Conservation (phyloP, 2,888 invertebrate genomes). For the Sminthurides aquaticus region DNA sequence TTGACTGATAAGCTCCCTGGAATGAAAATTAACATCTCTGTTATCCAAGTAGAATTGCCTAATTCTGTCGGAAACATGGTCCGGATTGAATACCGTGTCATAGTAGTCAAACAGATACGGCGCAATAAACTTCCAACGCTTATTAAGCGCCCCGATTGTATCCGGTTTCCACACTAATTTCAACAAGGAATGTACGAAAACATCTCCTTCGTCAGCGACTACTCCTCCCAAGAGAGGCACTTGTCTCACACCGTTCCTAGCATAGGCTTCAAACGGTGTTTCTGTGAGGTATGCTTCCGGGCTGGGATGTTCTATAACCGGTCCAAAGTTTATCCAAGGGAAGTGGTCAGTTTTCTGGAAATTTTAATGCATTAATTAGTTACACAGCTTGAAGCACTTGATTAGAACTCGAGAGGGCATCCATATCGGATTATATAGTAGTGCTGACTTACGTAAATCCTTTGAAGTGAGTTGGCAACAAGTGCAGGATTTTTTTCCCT, state of each 20-base stretch:
- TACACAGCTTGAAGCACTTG: no score
- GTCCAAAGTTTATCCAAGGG: conserved; percentile 26
- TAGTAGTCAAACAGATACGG: conserved; percentile 21
- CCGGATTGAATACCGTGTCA: conserved; percentile 12
- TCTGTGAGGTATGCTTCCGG: conserved; percentile 30
- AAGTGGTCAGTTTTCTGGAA: conserved; percentile 19
- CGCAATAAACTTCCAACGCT: conserved; percentile 21
- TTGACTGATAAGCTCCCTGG: conserved; percentile 19
- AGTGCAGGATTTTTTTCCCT: conserved; percentile 27
- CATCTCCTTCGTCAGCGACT: conserved; percentile 28
- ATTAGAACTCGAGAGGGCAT: not conserved
- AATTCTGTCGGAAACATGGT: conserved; percentile 17
- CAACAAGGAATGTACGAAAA: conserved; percentile 19
- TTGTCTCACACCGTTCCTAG: conserved; percentile 11
- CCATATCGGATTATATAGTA: not conserved
- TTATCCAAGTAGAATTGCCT: conserved; percentile 20
- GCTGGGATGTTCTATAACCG: conserved; percentile 24
- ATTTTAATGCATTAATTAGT: not conserved
- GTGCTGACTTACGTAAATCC: conserved; percentile 22
- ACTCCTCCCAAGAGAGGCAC: conserved; percentile 30
- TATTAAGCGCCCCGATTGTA: conserved; percentile 17
- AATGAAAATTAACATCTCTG: conserved; percentile 15
- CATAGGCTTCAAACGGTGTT: conserved; percentile 27
- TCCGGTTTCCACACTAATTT: conserved; percentile 22
- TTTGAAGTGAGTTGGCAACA: conserved; percentile 26